Evolutionary conservation across 2,888 invertebrate species (phyloP), one percentile per base, ranked within the genome.

Genomic region (Chironomus tentans): DNA sequence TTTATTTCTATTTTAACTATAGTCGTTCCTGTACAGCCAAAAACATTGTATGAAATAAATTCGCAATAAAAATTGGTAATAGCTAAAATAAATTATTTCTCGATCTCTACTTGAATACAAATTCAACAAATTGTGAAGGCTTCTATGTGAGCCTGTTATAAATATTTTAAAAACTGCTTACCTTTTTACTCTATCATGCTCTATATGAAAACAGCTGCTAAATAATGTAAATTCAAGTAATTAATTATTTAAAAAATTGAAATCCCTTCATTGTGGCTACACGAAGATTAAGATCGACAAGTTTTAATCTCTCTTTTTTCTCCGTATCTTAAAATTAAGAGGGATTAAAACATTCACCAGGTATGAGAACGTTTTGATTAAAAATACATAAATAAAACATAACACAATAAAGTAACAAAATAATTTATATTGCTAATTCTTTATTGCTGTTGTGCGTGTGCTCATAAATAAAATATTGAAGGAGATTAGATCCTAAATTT

Each of bases 131-230:
- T 4, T 38, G 38, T 38, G 38, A 10, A 38, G 10, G 38, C 56
- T 7, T 7, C 18, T 18, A 56, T 15, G n/a, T n/a, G n/a, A 3
- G 56, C 18, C 18, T 15, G 15, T 2, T 56, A 68, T 74, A 68
- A 74, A 74, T 74, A 74, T 62, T 73, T 65, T 22, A 74, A 62
- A 22, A 46, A n/a, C 13, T 74, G 74, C 15, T 74, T 68, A 74
- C 68, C 68, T 48, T 65, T 74, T 61, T 50, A 10, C 18, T 56
- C 50, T 50, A 5, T 56, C 18, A 47, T 38, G 38, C 10, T 38
- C 38, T 38, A 10, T 38, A 38, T 38, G 38, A 38, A 38, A 38
- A 38, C 38, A 38, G 47, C 65, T 71, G n/a, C 47, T 71, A 15
- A 56, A 56, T 71, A 74, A 65, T 61, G 28, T 46, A 74, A 74